phyloP scores from a whole-genome alignment of 2,888 invertebrate species.

The Phalera bucephala region DNA sequence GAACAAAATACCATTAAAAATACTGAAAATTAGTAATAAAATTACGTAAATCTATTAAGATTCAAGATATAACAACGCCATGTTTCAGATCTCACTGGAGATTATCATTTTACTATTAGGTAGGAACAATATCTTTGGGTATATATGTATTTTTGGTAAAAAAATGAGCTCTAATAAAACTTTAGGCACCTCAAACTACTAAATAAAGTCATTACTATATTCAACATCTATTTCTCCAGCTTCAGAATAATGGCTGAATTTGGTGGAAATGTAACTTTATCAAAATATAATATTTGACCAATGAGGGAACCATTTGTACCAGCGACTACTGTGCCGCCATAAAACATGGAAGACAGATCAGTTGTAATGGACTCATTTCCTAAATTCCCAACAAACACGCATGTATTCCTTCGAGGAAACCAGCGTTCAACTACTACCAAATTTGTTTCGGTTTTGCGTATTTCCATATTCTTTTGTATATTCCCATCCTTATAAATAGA shows the following conservation, averaged over 20 bases:
- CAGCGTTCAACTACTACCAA: slow-evolving; percentile 89
- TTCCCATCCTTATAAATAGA: slow-evolving; percentile 86
- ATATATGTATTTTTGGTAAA: no score
- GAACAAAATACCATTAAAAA: no score
- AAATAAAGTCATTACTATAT: no score
- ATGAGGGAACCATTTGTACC: slow-evolving; percentile 62
- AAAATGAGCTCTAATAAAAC: no score
- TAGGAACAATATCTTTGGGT: no score
- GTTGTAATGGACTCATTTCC: slow-evolving; percentile 83
- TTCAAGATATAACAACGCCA: no score
- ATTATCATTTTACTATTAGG: no score
- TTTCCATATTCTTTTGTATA: slow-evolving; percentile 85
- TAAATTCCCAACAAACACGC: slow-evolving; percentile 89
- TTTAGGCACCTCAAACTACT: no score
- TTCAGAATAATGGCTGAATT: slow-evolving; percentile 71
- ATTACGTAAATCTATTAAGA: no score
- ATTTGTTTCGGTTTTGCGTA: slow-evolving; percentile 85
- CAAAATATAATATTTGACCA: slow-evolving; percentile 67
- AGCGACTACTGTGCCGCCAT: slow-evolving; percentile 85
- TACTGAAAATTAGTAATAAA: no score
- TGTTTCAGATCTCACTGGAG: no score
- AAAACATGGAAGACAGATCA: slow-evolving; percentile 89
- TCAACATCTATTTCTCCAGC: slow-evolving; percentile 66
- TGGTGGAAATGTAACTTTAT: slow-evolving; percentile 67
- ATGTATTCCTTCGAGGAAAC: slow-evolving; percentile 90